Percentiles rank a stretch among this genome's conserved stretches.
These are phyloP conservation scores for Tyria jacobaeae DNA, from an alignment of 2,888 invertebrate species.

Conservation along the genomic window DNA sequence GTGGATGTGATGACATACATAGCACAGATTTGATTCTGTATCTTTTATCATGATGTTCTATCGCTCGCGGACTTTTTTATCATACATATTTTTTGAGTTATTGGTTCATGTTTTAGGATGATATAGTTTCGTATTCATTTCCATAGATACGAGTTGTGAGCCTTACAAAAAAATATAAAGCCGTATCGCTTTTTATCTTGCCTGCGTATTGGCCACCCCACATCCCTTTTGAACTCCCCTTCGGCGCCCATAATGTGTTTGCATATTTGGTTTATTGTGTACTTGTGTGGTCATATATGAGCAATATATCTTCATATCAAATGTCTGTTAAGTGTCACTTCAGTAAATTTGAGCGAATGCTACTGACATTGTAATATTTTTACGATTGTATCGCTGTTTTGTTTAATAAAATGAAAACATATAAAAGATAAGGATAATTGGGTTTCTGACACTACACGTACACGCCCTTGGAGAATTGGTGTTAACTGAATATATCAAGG, in stretches of 20 bases:
- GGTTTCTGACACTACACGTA: background rate
- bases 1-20: slow-evolving; percentile 66
- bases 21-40: slow-evolving; percentile 66
- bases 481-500: too few relatives aligned
- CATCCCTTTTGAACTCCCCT: slow-evolving; percentile 38
- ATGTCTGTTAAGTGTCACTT: slow-evolving; percentile 32
- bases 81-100: slow-evolving; percentile 25
- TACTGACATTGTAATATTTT: slow-evolving; percentile 17
- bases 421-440: background rate
- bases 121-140: slow-evolving; percentile 12
- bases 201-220: slow-evolving; percentile 53
- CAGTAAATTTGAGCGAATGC: slow-evolving; percentile 15
- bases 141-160: slow-evolving; percentile 24
- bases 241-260: slow-evolving; percentile 46
- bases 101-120: slow-evolving; percentile 7
- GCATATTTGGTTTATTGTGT: slow-evolving; percentile 53
- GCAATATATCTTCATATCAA: slow-evolving; percentile 32
- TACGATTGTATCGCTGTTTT: slow-evolving; percentile 15
- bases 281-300: slow-evolving; percentile 36
- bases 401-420: slow-evolving; percentile 16
- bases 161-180: slow-evolving; percentile 28
- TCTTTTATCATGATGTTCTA: slow-evolving; percentile 59
- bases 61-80: slow-evolving; percentile 29
- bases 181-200: slow-evolving; percentile 49
- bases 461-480: background rate